phyloP scores from a whole-genome alignment of 2,797 vertebrate genomes.

The Brachyrhaphis roseni region DNA sequence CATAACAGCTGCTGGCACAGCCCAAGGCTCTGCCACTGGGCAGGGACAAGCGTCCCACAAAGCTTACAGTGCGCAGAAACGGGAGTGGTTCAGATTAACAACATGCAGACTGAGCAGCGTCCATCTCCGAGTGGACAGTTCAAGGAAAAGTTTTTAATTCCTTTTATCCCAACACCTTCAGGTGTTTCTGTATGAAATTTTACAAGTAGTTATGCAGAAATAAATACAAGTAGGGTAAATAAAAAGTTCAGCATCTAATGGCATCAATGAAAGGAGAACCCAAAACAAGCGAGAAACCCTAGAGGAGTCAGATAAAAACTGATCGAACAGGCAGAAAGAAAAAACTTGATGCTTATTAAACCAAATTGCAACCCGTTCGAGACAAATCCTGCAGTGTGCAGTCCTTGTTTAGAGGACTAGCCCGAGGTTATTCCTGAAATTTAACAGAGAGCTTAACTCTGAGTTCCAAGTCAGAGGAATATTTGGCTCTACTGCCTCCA shows the following conservation, averaged over 20 bases:
- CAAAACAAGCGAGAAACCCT: constrained; percentile 31
- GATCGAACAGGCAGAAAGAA: constrained; percentile 51
- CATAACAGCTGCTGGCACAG: constrained; percentile 61
- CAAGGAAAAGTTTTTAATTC: neutral
- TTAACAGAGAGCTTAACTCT: constrained; percentile 87
- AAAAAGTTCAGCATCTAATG: constrained; percentile 10
- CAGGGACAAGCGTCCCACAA: constrained; percentile 39
- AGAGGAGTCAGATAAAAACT: constrained; percentile 41
- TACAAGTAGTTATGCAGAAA: neutral
- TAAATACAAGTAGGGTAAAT: constrained; percentile 8
- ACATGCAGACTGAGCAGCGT: constrained; percentile 24
- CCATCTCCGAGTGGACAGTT: constrained; percentile 10
- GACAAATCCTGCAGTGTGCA: constrained; percentile 80
- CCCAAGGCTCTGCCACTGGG: constrained; percentile 57
- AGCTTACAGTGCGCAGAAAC: constrained; percentile 44
- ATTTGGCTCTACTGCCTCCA: constrained; percentile 53
- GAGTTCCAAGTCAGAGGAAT: constrained; percentile 78
- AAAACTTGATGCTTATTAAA: constrained; percentile 85
- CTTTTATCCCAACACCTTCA: neutral
- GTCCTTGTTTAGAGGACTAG: constrained; percentile 78
- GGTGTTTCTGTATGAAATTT: neutral
- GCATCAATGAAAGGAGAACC: constrained; percentile 22
- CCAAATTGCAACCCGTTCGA: constrained; percentile 83
- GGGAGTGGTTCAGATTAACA: constrained; percentile 29
- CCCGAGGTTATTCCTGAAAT: constrained; percentile 87